These are phyloP conservation scores for Ptychobarbus kaznakovi DNA, from an alignment of 2,797 vertebrate genomes.

Conservation along the genomic window DNA sequence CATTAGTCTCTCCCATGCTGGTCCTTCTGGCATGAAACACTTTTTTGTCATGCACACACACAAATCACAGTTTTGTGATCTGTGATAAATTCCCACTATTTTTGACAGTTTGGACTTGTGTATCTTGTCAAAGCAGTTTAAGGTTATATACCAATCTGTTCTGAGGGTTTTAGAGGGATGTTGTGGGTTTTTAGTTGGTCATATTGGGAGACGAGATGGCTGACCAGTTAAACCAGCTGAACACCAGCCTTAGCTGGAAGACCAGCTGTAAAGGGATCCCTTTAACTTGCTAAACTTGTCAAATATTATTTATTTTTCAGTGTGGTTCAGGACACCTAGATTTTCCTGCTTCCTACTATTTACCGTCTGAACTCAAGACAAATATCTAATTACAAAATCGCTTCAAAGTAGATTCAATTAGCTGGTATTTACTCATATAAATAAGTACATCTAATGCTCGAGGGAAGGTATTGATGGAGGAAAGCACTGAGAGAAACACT, in stretches of 20 bases:
- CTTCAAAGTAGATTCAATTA: conserved; percentile 7
- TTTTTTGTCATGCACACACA: not conserved
- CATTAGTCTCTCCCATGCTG: not conserved
- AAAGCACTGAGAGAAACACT: not conserved
- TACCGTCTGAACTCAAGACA: not conserved
- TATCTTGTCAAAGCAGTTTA: not conserved
- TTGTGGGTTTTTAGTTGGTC: not conserved
- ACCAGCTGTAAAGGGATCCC: not conserved
- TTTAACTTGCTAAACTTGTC: not conserved
- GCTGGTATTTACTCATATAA: not conserved
- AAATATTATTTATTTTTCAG: not conserved
- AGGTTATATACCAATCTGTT: not conserved
- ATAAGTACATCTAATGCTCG: not conserved
- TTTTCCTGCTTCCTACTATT: not conserved
- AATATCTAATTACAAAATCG: conserved; percentile 4
- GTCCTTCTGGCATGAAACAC: not conserved
- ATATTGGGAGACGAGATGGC: not conserved
- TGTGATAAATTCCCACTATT: not conserved
- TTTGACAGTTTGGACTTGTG: not conserved
- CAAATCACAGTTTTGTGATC: not conserved
- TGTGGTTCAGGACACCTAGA: not conserved
- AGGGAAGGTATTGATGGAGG: not conserved
- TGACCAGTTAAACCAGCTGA: not conserved
- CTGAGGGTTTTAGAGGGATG: not conserved
- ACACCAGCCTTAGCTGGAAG: not conserved